Evolutionary conservation across 2,797 vertebrate genomes (phyloP).

Genomic region (Lacerta viridis): DNA sequence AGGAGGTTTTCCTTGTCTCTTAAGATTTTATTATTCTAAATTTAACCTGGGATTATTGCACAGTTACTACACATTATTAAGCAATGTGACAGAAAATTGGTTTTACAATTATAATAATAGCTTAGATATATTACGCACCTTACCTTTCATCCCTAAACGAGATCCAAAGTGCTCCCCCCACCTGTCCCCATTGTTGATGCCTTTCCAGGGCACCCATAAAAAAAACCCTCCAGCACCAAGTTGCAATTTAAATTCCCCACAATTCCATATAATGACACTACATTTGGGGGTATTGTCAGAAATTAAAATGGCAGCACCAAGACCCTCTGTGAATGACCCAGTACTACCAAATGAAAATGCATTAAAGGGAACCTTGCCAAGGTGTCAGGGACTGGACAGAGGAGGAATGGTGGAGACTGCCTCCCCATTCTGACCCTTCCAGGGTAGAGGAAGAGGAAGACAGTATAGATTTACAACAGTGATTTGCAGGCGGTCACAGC

Average conservation of each 20-base stretch:
- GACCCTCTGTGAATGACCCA: too few relatives aligned
- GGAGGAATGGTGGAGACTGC: too few relatives aligned
- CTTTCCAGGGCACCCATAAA: background rate
- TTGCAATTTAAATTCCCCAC: background rate
- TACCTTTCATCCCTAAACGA: conserved; percentile 47
- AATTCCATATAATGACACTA: background rate
- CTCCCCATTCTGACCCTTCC: too few relatives aligned
- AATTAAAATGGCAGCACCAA: too few relatives aligned
- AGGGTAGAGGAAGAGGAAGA: too few relatives aligned
- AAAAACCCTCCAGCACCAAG: background rate
- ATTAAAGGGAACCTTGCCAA: too few relatives aligned
- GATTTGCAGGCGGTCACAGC: too few relatives aligned
- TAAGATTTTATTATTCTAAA: conserved; percentile 62
- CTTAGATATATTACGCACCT: conserved; percentile 64
- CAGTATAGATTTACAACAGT: too few relatives aligned
- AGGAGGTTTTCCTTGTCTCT: conserved; percentile 39
- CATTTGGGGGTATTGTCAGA: background rate
- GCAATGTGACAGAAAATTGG: conserved; percentile 54
- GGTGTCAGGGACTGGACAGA: too few relatives aligned
- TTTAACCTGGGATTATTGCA: conserved; percentile 56
- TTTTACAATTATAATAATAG: conserved; percentile 61
- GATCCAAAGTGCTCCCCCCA: conserved; percentile 11
- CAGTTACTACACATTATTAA: conserved; percentile 70
- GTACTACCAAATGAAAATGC: too few relatives aligned
- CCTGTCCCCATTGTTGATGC: background rate